Base-by-base conservation (phyloP, 2,888 invertebrate genomes). In the Aphodius granarius region DNA sequence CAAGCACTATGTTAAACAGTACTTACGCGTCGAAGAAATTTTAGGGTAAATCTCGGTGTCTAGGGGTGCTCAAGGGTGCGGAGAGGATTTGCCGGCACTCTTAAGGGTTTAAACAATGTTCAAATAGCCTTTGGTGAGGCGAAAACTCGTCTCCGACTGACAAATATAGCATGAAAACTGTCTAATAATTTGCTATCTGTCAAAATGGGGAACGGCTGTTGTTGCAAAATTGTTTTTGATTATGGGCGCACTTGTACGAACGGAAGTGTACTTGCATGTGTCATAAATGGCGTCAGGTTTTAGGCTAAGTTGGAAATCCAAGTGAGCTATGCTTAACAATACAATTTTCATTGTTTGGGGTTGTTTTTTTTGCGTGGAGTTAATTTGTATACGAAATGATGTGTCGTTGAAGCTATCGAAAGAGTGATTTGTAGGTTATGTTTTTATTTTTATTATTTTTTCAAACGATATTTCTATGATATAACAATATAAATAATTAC, bases 291-390 rank as follows among this genome's bases (percentile, higher is more conserved):
- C 22, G 22, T 73, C 73, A 76, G 73, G 73, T 70, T 63, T 23
- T 71, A 22, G 22, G 71, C 64, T n/a, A n/a, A 73, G 19, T 64
- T 23, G 70, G 23, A 73, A 73, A 72, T 76, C 76, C 73, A 63
- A 72, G 76, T 66, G 23, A 20, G 62, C 76, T 70, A 63, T 76
- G 76, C 76, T 70, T 76, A 74, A 76, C 72, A 76, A 73, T 75
- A 72, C 63, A 18, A 19, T 66, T 5, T 20, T 73, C 72, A 76
- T 76, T 76, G 74, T 76, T 76, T 13, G 43, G 9, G 9, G 43
- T 43, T 43, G 6, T 6, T 13, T 43, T 43, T 13, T 9, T 43
- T 43, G 43, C 43, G 43, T n/a, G n/a, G n/a, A n/a, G n/a, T n/a
- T n/a, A n/a, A n/a, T n/a, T n/a, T n/a, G n/a, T n/a, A n/a, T n/a